Evolutionary conservation across 2,888 invertebrate species (phyloP).

Genomic region (Craniophora ligustri): DNA sequence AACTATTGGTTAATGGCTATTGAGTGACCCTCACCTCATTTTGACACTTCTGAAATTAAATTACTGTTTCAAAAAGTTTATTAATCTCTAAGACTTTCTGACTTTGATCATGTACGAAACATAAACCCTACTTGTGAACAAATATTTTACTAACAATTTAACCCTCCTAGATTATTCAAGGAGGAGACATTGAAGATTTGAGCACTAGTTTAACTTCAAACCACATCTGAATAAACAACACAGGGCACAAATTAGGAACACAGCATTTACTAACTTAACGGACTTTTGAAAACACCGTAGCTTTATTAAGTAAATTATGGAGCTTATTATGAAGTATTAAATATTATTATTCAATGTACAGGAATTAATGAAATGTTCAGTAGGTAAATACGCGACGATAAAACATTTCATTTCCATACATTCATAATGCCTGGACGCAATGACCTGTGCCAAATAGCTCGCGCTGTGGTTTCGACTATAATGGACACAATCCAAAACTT

Average conservation of each 20-base stretch:
- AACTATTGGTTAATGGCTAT: too few species aligned
- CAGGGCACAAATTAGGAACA: constrained; percentile 4
- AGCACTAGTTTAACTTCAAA: constrained; percentile 10
- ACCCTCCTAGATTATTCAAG: constrained; percentile 21
- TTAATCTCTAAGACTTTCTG: neutral
- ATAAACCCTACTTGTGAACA: neutral
- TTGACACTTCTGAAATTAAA: too few species aligned
- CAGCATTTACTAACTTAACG: constrained; percentile 15
- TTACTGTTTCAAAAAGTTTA: too few species aligned
- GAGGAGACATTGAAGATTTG: constrained; percentile 2
- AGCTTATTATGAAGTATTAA: constrained; percentile 12
- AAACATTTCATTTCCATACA: constrained; percentile 61
- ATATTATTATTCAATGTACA: constrained; percentile 27
- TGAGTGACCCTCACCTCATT: too few species aligned
- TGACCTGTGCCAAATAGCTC: constrained; percentile 74
- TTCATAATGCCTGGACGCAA: constrained; percentile 67
- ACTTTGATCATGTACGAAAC: neutral
- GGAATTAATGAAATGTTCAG: constrained; percentile 36
- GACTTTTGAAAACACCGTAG: constrained; percentile 2
- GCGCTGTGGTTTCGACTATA: constrained; percentile 76
- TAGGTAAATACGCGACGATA: constrained; percentile 45
- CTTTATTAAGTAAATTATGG: constrained; percentile 17
- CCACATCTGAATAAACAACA: constrained; percentile 22
- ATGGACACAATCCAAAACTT: constrained; percentile 83
- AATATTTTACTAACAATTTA: constrained; percentile 19